phyloP scores from a whole-genome alignment of 2,888 invertebrate species.

The Pachliopta kotzebuea region DNA sequence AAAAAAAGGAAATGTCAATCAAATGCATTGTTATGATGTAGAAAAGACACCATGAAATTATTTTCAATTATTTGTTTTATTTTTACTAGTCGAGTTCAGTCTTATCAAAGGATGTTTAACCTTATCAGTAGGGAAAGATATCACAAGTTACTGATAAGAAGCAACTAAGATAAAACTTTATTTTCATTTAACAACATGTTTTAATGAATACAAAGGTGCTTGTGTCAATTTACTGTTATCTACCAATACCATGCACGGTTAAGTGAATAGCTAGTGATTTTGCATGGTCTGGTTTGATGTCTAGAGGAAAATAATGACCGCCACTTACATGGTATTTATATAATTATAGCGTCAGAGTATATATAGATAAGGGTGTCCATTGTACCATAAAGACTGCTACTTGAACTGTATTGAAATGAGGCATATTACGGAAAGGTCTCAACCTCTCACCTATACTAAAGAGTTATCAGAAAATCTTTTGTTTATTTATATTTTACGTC shows the following conservation, averaged over 20 bases:
- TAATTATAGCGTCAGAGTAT: constrained; percentile 16
- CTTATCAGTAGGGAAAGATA: constrained; percentile 38
- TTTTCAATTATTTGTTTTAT: constrained; percentile 26
- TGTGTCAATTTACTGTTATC: neutral
- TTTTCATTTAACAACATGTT: neutral
- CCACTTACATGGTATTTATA: constrained; percentile 5
- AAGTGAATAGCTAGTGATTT: neutral
- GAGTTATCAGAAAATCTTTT: neutral
- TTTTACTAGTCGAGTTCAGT: constrained; percentile 19
- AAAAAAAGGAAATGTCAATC: constrained; percentile 17
- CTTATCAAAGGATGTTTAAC: constrained; percentile 41
- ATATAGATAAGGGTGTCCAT: constrained; percentile 24
- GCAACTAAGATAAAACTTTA: constrained; percentile 11
- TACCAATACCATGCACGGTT: neutral
- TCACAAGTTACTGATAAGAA: constrained; percentile 37
- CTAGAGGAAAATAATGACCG: constrained; percentile 10
- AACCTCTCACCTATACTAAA: neutral
- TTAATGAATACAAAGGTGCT: neutral
- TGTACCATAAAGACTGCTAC: constrained; percentile 19
- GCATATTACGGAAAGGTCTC: constrained; percentile 13
- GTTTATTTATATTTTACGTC: neutral
- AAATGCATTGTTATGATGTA: constrained; percentile 16
- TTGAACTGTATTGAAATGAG: constrained; percentile 9
- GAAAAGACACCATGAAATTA: neutral
- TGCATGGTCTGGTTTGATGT: neutral